phyloP scores from a whole-genome alignment of 2,113 vertebrate species.

The Pseudorectes ferrugineus region DNA sequence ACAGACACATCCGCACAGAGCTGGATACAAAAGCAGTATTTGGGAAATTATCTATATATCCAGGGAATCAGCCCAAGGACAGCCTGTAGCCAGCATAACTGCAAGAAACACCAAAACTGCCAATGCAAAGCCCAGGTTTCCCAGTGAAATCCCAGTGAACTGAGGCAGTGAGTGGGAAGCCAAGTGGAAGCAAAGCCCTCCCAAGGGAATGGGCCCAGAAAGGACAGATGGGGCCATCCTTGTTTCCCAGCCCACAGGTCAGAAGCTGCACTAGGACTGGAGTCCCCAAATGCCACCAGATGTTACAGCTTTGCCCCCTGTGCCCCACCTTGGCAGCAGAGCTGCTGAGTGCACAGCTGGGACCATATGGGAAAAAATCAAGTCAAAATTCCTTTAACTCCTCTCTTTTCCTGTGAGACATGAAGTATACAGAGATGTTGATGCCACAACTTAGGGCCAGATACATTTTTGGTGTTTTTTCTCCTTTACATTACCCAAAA shows the following conservation, averaged over 20 bases:
- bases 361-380: background rate
- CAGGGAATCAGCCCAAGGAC: background rate
- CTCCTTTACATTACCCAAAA: background rate
- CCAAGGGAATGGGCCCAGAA: background rate
- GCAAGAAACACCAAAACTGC: background rate
- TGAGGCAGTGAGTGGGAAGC: background rate
- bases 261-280: background rate
- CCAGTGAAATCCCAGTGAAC: background rate
- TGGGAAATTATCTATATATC: background rate
- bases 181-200: background rate
- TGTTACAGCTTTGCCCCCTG: background rate
- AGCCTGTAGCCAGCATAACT: background rate
- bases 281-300: background rate
- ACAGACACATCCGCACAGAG: background rate
- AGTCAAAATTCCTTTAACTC: background rate
- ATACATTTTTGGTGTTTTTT: background rate
- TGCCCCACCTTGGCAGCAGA: background rate
- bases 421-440: background rate
- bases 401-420: background rate
- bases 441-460: background rate
- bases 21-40: rapidly evolving
- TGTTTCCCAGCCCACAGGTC: background rate
- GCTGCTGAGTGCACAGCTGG: background rate
- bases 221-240: background rate
- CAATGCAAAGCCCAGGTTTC: background rate